Evolutionary conservation across 2,113 vertebrate species (phyloP), one percentile per base, ranked within the genome.

Genomic region (Nettapus auritus): DNA sequence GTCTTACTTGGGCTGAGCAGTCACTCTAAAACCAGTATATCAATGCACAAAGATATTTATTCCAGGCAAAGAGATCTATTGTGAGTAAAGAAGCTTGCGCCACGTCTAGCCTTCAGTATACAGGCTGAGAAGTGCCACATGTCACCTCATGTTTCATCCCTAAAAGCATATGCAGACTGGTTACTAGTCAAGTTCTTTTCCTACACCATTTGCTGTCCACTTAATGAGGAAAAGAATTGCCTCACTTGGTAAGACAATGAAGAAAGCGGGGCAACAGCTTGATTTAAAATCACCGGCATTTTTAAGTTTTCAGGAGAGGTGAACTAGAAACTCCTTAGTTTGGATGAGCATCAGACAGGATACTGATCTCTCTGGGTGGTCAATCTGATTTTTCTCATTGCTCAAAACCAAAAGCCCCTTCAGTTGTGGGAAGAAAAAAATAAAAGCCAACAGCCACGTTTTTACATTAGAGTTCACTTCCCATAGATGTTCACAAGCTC

Each of bases 91-190:
- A 77, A 82, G 44, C 42, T 87, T 95, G 40, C 21, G 8, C 40
- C 57, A 19, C 75, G 66, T 53, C 59, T 53, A 44, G 36, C 46
- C 36, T 84, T 84, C 40, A 75, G 40, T 80, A 50, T 77, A 11
- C 64, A 62, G 34, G 48, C 40, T 88, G 67, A 71, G 44, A 89
- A 82, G 44, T 76, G 46, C 87, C 67, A 73, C 34, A 9, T 55
- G 29, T 74, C 82, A 85, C 82, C 82, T 96, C 36, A 26, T 80
- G 63, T 91, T 95, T 89, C 82, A 86, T 83, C 50, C 75, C 59
- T 91, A 74, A 80, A 88, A 70, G 82, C 89, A 77, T 62, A 86
- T 31, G 63, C 38, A 42, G 68, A 23, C 62, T 85, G 74, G 42
- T 20, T 88, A 55, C 8, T 77, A 48, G 26, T 57, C 55, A 44